Conservation (phyloP, 2,888 invertebrate species). For the Cyclophora albipunctata region DNA sequence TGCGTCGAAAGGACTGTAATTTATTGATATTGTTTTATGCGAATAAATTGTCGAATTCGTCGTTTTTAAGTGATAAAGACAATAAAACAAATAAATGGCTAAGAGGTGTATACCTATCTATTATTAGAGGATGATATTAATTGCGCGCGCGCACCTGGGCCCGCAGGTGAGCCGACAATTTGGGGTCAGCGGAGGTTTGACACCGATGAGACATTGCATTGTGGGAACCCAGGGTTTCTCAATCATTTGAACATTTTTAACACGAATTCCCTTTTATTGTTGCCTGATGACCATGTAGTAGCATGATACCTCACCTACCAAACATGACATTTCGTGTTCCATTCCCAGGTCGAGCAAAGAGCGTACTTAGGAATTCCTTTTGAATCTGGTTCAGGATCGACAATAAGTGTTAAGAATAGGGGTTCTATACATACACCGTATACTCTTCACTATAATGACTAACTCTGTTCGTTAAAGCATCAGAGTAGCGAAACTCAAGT, state of each 20-base stretch:
- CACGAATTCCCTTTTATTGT: no score
- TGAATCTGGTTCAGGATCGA: no score
- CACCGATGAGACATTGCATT: conserved; percentile 39
- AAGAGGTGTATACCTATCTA: conserved; percentile 36
- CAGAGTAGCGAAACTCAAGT: no score
- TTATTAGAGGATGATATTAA: conserved; percentile 64
- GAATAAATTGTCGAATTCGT: conserved; percentile 33
- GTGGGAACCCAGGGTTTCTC: conserved; percentile 42
- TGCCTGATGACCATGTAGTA: no score
- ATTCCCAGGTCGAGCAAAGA: no score
- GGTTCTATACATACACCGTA: no score
- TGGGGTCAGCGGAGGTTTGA: conserved; percentile 63
- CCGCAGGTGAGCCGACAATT: conserved; percentile 63
- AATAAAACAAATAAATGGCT: conserved; percentile 55
- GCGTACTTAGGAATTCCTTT: no score
- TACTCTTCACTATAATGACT: no score
- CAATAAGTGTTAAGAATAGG: no score
- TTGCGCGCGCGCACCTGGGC: conserved; percentile 64
- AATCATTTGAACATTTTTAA: conserved; percentile 9
- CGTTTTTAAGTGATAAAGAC: conserved; percentile 35
- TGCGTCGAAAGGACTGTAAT: conserved; percentile 39
- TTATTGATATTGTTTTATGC: conserved; percentile 29
- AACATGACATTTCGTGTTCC: no score
- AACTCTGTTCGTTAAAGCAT: no score
- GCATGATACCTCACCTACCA: no score